Evolutionary conservation across 2,888 invertebrate species (phyloP).

Genomic region (Torymus texanus): DNA sequence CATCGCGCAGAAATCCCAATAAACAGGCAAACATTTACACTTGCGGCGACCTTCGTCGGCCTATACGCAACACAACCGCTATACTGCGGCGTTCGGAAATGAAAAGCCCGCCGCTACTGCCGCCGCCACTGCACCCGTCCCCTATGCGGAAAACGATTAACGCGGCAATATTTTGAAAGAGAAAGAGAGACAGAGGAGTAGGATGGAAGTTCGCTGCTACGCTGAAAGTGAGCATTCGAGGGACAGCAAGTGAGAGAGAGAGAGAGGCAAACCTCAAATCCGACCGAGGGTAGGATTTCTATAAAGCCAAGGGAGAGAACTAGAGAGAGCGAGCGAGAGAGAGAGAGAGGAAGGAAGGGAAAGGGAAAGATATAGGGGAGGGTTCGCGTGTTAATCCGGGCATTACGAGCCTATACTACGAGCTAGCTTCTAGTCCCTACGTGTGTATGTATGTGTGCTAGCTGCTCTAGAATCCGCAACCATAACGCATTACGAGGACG

Average conservation of each 20-base stretch:
- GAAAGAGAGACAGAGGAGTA: slow-evolving; percentile 2
- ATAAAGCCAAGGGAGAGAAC: slow-evolving; percentile 36
- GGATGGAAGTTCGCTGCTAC: too few species aligned
- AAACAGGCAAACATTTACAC: slow-evolving; percentile 43
- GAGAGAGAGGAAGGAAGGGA: slow-evolving; percentile 31
- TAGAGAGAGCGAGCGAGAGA: slow-evolving; percentile 20
- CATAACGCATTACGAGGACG: slow-evolving; percentile 30
- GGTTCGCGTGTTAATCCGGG: slow-evolving; percentile 66
- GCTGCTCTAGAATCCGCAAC: neutral
- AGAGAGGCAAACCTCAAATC: slow-evolving; percentile 48
- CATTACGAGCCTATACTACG: slow-evolving; percentile 63
- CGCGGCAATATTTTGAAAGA: slow-evolving; percentile 41
- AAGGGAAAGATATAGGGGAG: slow-evolving; percentile 61
- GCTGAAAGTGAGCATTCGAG: slow-evolving; percentile 29
- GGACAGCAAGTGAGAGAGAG: slow-evolving; percentile 6
- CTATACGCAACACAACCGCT: too few species aligned
- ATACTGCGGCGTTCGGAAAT: neutral
- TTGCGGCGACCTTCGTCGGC: neutral
- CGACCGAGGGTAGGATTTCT: slow-evolving; percentile 43
- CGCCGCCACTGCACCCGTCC: too few species aligned
- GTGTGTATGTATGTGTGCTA: neutral
- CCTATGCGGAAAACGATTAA: slow-evolving; percentile 40
- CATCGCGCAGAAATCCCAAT: slow-evolving; percentile 25
- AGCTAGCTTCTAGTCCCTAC: slow-evolving; percentile 20
- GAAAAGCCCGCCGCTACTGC: neutral